Percentiles rank a stretch among this genome's conserved stretches.
phyloP scores from a whole-genome alignment of 2,113 vertebrate species.

The Suncus etruscus region DNA sequence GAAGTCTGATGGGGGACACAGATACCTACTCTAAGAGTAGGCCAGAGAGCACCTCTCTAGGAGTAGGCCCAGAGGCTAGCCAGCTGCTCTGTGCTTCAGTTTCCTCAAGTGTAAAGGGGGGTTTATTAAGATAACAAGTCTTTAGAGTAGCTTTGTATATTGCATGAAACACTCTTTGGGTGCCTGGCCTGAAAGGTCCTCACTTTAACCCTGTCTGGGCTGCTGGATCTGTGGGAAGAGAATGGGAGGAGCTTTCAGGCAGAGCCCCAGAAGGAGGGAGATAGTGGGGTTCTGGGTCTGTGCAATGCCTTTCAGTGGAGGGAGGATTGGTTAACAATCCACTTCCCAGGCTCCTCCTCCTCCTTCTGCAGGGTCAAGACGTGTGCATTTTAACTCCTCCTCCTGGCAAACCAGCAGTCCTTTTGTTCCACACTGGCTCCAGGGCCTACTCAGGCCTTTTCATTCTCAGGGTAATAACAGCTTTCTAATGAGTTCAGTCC shows the following conservation, averaged over 20 bases:
- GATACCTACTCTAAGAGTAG: not conserved
- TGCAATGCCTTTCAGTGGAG: not conserved
- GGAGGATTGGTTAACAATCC: not conserved
- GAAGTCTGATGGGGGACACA: not conserved
- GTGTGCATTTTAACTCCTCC: slow-evolving; percentile 7
- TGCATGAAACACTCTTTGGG: not conserved
- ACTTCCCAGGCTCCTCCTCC: not conserved
- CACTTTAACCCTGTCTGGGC: not conserved
- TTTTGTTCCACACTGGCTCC: not conserved
- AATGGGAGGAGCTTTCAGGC: not conserved
- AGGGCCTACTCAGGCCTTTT: not conserved
- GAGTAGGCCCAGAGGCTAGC: not conserved
- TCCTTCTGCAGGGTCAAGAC: not conserved
- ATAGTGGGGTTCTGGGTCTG: not conserved
- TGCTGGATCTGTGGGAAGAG: not conserved
- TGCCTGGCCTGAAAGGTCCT: not conserved
- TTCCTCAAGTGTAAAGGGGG: slow-evolving; percentile 7
- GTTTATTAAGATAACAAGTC: not conserved
- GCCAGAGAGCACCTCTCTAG: not conserved
- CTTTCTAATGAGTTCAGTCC: not conserved
- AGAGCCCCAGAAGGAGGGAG: not conserved
- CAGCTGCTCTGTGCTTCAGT: not conserved
- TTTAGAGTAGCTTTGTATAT: not conserved
- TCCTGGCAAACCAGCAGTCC: not conserved
- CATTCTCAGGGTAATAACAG: not conserved